Conservation (phyloP, 2,888 invertebrate species). For the Agelastica alni region DNA sequence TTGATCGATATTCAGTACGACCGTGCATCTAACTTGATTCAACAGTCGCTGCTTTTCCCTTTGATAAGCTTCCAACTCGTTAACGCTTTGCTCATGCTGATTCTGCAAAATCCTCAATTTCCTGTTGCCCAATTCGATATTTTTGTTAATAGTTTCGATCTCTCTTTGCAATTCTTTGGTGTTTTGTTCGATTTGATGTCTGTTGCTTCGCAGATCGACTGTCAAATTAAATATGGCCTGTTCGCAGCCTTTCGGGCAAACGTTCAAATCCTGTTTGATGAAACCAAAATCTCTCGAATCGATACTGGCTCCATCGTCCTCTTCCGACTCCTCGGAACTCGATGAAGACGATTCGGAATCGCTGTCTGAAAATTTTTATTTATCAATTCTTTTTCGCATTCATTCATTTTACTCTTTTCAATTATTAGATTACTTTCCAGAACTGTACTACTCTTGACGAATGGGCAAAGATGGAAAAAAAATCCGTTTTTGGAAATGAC, state of each 20-base stretch:
- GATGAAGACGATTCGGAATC: slow-evolving; percentile 58
- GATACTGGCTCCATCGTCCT: slow-evolving; percentile 61
- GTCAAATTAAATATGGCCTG: slow-evolving; percentile 68
- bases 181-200: slow-evolving; percentile 63
- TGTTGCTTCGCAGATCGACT: slow-evolving; percentile 65
- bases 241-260: slow-evolving; percentile 75
- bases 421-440: too few species aligned
- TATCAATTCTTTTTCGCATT: background rate
- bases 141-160: slow-evolving; percentile 63
- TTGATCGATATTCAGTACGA: slow-evolving; percentile 72
- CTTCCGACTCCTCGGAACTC: slow-evolving; percentile 62
- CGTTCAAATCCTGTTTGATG: slow-evolving; percentile 70
- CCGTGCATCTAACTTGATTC: slow-evolving; percentile 75
- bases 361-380: slow-evolving; percentile 38
- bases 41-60: slow-evolving; percentile 74
- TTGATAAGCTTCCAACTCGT: slow-evolving; percentile 67
- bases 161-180: slow-evolving; percentile 63
- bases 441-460: too few species aligned
- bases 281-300: slow-evolving; percentile 70
- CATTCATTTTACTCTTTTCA: background rate
- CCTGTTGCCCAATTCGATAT: slow-evolving; percentile 65
- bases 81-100: slow-evolving; percentile 62
- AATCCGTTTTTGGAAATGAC: background rate
- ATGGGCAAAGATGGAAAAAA: too few species aligned
- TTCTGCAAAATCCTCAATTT: slow-evolving; percentile 62